These are phyloP conservation scores for Rotaria socialis DNA, from an alignment of 2,888 invertebrate species.

Conservation along the genomic window DNA sequence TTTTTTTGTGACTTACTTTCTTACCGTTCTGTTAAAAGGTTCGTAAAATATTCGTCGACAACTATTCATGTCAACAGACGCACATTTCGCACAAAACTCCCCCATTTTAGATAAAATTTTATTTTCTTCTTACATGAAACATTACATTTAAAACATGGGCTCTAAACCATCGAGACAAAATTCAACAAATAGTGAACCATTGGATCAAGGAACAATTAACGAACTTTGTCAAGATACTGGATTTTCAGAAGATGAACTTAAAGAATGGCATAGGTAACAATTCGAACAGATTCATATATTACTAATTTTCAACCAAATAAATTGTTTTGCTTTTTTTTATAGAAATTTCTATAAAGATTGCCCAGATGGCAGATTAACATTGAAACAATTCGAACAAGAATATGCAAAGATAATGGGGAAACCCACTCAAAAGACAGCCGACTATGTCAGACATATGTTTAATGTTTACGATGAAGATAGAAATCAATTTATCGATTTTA, in stretches of 20 bases:
- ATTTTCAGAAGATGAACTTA: constrained; percentile 19
- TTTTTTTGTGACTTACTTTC: not conserved
- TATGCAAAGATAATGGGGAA: not conserved
- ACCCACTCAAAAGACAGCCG: not conserved
- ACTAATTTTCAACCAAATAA: no score
- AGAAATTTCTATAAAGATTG: constrained; percentile 32
- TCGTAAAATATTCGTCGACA: not conserved
- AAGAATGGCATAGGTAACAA: not conserved
- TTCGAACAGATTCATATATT: no score
- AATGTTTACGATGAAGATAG: constrained; percentile 28
- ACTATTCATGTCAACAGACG: not conserved
- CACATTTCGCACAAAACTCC: not conserved
- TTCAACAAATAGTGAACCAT: not conserved
- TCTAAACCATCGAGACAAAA: not conserved
- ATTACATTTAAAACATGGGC: not conserved
- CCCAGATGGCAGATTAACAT: constrained; percentile 9
- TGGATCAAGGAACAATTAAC: not conserved
- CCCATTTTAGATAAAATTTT: not conserved
- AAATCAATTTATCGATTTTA: constrained; percentile 27
- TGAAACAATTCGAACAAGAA: constrained; percentile 17
- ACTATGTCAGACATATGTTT: constrained; percentile 13
- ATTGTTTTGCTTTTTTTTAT: not conserved
- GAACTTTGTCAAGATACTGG: constrained; percentile 17
- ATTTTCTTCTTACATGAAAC: not conserved
- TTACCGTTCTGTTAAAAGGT: not conserved